Evolutionary conservation across 2,113 vertebrate genomes (phyloP).

Genomic region (Chaetura pelagica): DNA sequence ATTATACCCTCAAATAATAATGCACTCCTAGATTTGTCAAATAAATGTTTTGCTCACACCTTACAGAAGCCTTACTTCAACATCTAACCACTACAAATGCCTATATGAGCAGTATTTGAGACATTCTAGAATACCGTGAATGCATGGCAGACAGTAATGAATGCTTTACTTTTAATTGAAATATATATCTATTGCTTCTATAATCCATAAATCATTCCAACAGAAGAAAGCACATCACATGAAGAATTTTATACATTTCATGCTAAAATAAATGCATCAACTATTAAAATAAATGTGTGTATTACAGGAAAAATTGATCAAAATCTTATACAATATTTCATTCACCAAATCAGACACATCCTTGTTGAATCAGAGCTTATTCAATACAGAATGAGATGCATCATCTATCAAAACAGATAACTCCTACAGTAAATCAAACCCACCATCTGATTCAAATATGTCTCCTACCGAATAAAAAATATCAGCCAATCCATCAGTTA

Average conservation of each 20-base stretch:
- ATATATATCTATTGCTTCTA: constrained; percentile 46
- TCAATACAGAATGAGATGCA: constrained; percentile 73
- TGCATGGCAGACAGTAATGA: constrained; percentile 27
- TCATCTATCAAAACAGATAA: constrained; percentile 77
- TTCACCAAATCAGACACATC: constrained; percentile 77
- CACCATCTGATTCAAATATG: constrained; percentile 65
- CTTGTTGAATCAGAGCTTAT: constrained; percentile 77
- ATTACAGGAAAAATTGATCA: constrained; percentile 77
- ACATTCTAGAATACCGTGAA: not conserved
- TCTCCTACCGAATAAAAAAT: constrained; percentile 73
- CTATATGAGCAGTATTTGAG: not conserved
- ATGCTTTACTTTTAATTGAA: constrained; percentile 71
- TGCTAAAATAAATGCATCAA: constrained; percentile 74
- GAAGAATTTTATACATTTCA: constrained; percentile 71
- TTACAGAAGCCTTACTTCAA: not conserved
- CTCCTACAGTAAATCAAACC: constrained; percentile 75
- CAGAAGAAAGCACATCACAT: constrained; percentile 54
- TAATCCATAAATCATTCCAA: constrained; percentile 73
- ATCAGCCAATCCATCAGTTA: constrained; percentile 70
- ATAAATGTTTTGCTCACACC: not conserved
- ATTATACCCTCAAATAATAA: not conserved
- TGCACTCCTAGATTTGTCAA: not conserved
- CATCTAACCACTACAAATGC: not conserved
- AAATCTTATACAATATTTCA: constrained; percentile 78
- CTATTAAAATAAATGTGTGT: constrained; percentile 79